phyloP scores from a whole-genome alignment of 2,797 vertebrate genomes.

The Gymnodraco acuticeps region DNA sequence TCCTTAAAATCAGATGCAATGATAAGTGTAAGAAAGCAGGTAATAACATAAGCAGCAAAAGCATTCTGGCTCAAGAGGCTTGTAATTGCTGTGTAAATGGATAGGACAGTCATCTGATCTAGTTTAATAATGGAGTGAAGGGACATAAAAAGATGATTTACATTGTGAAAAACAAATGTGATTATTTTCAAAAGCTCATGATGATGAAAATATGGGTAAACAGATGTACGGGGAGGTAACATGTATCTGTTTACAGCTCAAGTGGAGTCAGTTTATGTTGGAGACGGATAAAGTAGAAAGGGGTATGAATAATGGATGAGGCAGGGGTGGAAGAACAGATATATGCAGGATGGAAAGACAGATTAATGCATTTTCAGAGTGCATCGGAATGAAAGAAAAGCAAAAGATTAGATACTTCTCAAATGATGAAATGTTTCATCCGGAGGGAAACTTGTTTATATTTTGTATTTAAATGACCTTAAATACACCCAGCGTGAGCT shows the following conservation, averaged over 20 bases:
- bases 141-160: constrained; percentile 24
- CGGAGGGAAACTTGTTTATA: not conserved
- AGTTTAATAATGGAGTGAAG: constrained; percentile 31
- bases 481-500: constrained; percentile 1
- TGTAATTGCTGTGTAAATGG: constrained; percentile 62
- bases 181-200: constrained; percentile 45
- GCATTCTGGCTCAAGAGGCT: constrained; percentile 45
- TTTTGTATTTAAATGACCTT: constrained; percentile 17
- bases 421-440: constrained; percentile 31
- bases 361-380: constrained; percentile 56
- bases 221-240: constrained; percentile 50
- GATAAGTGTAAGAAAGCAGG: constrained; percentile 49
- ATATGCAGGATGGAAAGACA: constrained; percentile 46
- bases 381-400: constrained; percentile 56
- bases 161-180: constrained; percentile 35
- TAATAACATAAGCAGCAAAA: constrained; percentile 44
- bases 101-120: constrained; percentile 33
- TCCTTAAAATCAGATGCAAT: constrained; percentile 50
- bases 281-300: constrained; percentile 63
- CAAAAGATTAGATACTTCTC: constrained; percentile 24
- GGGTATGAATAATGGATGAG: constrained; percentile 70
- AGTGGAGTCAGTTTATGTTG: constrained; percentile 61
- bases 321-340: constrained; percentile 50
- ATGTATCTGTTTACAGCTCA: constrained; percentile 65
- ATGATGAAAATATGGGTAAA: constrained; percentile 58